Conservation (phyloP, 1,140 invertebrate genomes). For the Drosophila navojoa region DNA sequence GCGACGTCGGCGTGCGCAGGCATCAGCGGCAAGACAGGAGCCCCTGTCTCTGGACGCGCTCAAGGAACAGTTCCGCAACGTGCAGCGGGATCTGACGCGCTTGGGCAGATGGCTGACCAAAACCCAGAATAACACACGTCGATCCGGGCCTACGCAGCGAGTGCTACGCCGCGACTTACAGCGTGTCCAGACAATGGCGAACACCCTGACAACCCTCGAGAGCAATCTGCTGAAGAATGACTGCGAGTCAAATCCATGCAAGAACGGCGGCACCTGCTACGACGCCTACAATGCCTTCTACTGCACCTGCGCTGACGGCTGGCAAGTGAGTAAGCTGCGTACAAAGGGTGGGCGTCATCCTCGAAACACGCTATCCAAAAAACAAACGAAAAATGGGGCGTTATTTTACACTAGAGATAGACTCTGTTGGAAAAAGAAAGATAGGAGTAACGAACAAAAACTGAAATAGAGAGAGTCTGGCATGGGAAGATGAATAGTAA, state of each 20-base stretch:
- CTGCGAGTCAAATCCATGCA: constrained; percentile 90
- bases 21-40: constrained; percentile 25
- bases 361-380: background rate
- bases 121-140: constrained; percentile 34
- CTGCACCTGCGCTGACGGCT: constrained; percentile 90
- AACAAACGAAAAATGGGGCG: constrained; percentile 45
- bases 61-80: constrained; percentile 45
- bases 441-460: background rate
- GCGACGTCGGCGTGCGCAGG: constrained; percentile 22
- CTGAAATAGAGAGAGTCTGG: background rate
- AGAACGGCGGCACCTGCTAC: constrained; percentile 92
- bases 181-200: constrained; percentile 28
- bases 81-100: constrained; percentile 38
- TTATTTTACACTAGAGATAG: constrained; percentile 8
- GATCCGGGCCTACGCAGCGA: constrained; percentile 15
- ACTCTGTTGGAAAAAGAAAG: background rate
- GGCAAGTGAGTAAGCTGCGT: constrained; percentile 87
- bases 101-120: constrained; percentile 32
- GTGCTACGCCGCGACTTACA: constrained; percentile 44
- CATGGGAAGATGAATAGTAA: background rate
- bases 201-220: constrained; percentile 19
- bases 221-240: constrained; percentile 84
- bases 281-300: constrained; percentile 89
- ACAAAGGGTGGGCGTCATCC: constrained; percentile 40
- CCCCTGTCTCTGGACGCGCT: constrained; percentile 41